phyloP scores from a whole-genome alignment of 2,113 vertebrate species.

The Picathartes gymnocephalus region DNA sequence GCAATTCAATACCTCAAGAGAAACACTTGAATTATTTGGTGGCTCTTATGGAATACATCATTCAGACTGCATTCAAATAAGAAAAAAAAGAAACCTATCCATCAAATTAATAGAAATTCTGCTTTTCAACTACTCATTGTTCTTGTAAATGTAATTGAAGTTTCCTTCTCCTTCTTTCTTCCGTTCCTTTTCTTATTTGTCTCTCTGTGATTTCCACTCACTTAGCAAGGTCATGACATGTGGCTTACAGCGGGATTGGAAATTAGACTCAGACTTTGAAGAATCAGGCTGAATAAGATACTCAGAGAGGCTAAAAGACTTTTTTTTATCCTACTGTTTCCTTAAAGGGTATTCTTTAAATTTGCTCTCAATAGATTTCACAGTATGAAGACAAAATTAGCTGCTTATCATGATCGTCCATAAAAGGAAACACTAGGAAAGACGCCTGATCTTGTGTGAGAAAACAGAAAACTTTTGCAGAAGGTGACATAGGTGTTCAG shows the following conservation, averaged over 20 bases:
- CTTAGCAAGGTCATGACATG: conserved; percentile 11
- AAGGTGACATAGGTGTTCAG: not conserved
- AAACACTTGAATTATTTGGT: not conserved
- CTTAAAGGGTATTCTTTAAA: not conserved
- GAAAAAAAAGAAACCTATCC: not conserved
- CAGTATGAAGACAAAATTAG: not conserved
- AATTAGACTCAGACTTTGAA: conserved; percentile 28
- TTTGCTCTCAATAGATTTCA: not conserved
- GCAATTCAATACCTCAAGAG: not conserved
- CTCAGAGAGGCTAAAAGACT: not conserved
- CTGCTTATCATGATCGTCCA: not conserved
- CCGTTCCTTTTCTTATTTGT: conserved; percentile 21
- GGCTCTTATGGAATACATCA: not conserved
- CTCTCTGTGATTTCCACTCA: conserved; percentile 3
- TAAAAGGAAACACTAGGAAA: not conserved
- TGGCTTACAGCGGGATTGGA: not conserved
- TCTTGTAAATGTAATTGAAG: not conserved
- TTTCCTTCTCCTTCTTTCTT: not conserved
- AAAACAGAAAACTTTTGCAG: not conserved
- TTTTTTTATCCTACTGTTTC: not conserved
- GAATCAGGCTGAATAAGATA: not conserved
- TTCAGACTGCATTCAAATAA: not conserved
- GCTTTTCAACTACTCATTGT: not conserved
- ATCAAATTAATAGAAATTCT: not conserved
- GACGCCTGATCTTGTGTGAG: not conserved